phyloP scores from a whole-genome alignment of 2,888 invertebrate species.

The Drosophila neotestacea region DNA sequence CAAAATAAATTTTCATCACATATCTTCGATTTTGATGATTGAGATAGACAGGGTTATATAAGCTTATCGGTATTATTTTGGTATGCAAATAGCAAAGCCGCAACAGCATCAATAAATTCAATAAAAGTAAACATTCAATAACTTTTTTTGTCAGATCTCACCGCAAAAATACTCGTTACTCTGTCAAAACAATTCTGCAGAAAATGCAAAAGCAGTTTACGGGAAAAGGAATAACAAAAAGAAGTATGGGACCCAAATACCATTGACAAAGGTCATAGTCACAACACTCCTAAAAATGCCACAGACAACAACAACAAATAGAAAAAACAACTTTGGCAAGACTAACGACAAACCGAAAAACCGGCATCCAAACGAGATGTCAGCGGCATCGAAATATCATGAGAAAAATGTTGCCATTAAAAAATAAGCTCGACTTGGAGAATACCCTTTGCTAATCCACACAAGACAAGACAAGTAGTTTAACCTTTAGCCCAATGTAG shows the following conservation, averaged over 20 bases:
- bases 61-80: slow-evolving; percentile 2
- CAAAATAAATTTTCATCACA: too few species aligned
- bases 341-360: slow-evolving; percentile 40
- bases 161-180: slow-evolving; percentile 37
- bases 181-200: slow-evolving; percentile 46
- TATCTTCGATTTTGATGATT: neutral
- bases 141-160: slow-evolving; percentile 20
- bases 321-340: slow-evolving; percentile 34
- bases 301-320: slow-evolving; percentile 34
- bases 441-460: slow-evolving; percentile 24
- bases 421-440: neutral
- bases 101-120: slow-evolving; percentile 33
- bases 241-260: slow-evolving; percentile 56
- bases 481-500: neutral
- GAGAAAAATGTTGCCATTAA: slow-evolving; percentile 39
- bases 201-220: slow-evolving; percentile 44
- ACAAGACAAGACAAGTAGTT: neutral
- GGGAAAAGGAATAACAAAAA: slow-evolving; percentile 16
- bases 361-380: slow-evolving; percentile 59
- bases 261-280: slow-evolving; percentile 78
- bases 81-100: slow-evolving; percentile 33
- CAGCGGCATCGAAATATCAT: slow-evolving; percentile 48
- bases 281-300: slow-evolving; percentile 56
- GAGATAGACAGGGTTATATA: slow-evolving; percentile 5
- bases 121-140: slow-evolving; percentile 26